These are phyloP conservation scores for Pseudomyrmex sp. DNA, from an alignment of 1,140 invertebrate species.

Conservation along the genomic window DNA sequence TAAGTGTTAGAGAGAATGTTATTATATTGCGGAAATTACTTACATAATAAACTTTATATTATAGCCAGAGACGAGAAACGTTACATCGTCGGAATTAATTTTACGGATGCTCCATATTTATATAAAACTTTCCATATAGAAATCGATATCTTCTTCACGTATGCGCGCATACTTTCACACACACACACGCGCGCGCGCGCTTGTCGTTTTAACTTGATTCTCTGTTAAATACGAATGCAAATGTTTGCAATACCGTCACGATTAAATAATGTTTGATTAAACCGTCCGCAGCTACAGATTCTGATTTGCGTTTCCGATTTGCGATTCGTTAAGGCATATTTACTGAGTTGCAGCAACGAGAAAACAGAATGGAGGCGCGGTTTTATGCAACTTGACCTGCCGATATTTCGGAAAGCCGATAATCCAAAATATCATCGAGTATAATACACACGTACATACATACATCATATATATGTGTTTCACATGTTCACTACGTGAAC, in stretches of 20 bases:
- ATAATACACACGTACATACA: neutral
- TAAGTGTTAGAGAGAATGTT: conserved; percentile 2
- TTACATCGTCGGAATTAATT: conserved; percentile 1
- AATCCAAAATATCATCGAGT: conserved; percentile 41
- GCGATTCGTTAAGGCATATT: conserved; percentile 20
- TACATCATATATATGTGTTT: neutral
- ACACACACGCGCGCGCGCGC: too few species aligned
- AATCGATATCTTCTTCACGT: conserved; percentile 12
- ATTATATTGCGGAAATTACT: conserved; percentile 20
- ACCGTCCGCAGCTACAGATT: neutral
- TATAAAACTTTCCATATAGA: neutral
- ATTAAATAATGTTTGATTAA: conserved; percentile 2
- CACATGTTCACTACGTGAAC: too few species aligned
- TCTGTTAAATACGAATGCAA: neutral
- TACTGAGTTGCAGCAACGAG: neutral
- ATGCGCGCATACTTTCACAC: too few species aligned
- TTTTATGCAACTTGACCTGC: neutral
- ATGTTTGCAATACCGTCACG: neutral
- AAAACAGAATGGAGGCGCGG: neutral
- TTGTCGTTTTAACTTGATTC: neutral
- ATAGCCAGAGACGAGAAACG: neutral
- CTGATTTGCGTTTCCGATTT: neutral
- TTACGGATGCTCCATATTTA: neutral
- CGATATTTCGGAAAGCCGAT: conserved; percentile 25
- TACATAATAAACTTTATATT: neutral